These are phyloP conservation scores for Phenganax marumi DNA, from an alignment of 92 coral and sea anemone genomes.

Conservation along the genomic window DNA sequence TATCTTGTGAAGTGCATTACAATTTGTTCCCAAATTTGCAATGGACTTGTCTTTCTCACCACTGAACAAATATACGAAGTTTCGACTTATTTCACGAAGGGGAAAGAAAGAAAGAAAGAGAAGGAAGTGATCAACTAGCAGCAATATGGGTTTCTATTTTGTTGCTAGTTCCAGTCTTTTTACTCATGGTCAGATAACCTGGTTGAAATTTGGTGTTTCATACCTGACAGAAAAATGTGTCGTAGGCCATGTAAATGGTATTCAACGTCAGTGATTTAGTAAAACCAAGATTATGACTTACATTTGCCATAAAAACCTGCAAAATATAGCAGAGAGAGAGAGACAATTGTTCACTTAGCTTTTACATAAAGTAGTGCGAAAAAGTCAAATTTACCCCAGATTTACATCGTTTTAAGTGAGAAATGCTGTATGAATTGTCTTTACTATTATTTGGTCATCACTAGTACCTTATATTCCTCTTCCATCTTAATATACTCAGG, in stretches of 20 bases:
- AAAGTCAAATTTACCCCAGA: background rate
- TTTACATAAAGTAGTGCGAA: background rate
- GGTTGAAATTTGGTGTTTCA: background rate
- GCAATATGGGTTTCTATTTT: background rate
- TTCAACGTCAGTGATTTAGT: constrained; percentile 24
- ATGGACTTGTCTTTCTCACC: too few relatives aligned
- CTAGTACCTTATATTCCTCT: constrained; percentile 61
- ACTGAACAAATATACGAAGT: too few relatives aligned
- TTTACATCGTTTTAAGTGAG: background rate
- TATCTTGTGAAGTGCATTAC: too few relatives aligned
- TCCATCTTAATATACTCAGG: constrained; percentile 54
- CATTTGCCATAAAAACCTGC: constrained; percentile 54
- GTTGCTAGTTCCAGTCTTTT: too few relatives aligned
- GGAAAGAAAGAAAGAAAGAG: background rate
- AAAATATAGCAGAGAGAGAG: background rate
- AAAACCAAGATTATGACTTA: constrained; percentile 50
- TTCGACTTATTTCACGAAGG: too few relatives aligned
- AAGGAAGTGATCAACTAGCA: background rate
- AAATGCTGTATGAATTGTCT: background rate
- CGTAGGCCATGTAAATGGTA: constrained; percentile 45
- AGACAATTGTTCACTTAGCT: background rate
- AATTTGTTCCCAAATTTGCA: too few relatives aligned
- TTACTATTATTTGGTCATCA: background rate
- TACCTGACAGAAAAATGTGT: constrained; percentile 80
- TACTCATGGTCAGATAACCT: too few relatives aligned